Evolutionary conservation across 2,888 invertebrate species (phyloP), one percentile per base, ranked within the genome.

Genomic region (Pardosa pseudoannulata): DNA sequence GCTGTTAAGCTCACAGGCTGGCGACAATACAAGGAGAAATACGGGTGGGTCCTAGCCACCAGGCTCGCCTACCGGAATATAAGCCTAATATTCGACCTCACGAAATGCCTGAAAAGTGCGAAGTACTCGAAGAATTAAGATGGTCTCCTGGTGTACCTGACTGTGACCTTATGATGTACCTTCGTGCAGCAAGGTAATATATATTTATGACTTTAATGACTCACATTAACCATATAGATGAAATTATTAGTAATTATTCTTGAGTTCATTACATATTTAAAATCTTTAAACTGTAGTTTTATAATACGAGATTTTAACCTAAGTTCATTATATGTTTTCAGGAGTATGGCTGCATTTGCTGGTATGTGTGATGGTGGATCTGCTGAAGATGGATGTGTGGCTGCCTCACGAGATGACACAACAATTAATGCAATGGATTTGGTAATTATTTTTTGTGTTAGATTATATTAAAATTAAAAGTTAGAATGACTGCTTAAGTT

Each of bases 291-390:
- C n/a, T n/a, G n/a, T n/a, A n/a, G n/a, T n/a, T n/a, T n/a, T n/a
- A n/a, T n/a, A n/a, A n/a, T n/a, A n/a, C n/a, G n/a, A n/a, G n/a
- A n/a, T n/a, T n/a, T n/a, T n/a, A n/a, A n/a, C n/a, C n/a, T n/a
- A n/a, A n/a, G n/a, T n/a, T n/a, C n/a, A n/a, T n/a, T 23, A 41
- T 72, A 27, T 89, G 83, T 27, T 89, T 65, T 3, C 23, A 92
- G 93, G 90, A 98, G 98, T 88, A 98, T 99, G 96, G 98, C 98
- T 91, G 98, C 98, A 87, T 98, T 98, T 93, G 98, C 98, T 89
- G 97, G 98, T 90, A 98, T 98, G 97, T 98, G 98, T 94, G 98
- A 98, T 94, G 98, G 98, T 89, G 98, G 98, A 85, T 96, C 96
- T 89, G 96, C 98, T 78, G 98, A 98, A 92, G 98, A 98, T 93